phyloP scores from a whole-genome alignment of 2,888 invertebrate genomes.

The Acanthosoma haemorrhoidale region DNA sequence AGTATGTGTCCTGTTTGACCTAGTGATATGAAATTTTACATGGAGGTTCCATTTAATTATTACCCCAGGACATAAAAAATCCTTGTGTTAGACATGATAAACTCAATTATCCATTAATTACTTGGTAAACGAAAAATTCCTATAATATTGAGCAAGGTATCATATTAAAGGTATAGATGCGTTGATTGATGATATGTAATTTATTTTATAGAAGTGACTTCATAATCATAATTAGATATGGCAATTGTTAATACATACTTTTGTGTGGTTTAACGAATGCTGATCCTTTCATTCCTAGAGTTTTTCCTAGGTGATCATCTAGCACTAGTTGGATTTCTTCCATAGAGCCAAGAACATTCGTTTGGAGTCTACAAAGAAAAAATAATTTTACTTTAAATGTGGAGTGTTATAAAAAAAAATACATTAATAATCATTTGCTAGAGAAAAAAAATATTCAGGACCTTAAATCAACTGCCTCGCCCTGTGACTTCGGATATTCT shows the following conservation, averaged over 20 bases:
- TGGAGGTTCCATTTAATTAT: too few species aligned
- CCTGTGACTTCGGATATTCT: too few species aligned
- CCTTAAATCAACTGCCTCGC: too few species aligned
- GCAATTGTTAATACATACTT: constrained; percentile 48
- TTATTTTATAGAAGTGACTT: neutral
- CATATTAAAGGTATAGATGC: neutral
- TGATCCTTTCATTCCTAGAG: constrained; percentile 77
- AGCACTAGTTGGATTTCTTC: constrained; percentile 75
- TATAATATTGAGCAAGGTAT: too few species aligned
- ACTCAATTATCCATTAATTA: neutral
- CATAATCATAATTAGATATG: neutral
- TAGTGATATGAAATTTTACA: too few species aligned
- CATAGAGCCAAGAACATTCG: constrained; percentile 44
- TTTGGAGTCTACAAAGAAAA: neutral
- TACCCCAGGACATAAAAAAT: too few species aligned
- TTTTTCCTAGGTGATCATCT: constrained; percentile 78
- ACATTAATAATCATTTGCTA: too few species aligned
- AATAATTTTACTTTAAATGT: too few species aligned
- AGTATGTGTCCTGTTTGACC: too few species aligned
- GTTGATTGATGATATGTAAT: neutral
- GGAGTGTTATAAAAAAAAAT: too few species aligned
- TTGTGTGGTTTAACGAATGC: constrained; percentile 81
- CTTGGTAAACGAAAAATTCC: neutral
- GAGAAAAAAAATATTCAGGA: too few species aligned
- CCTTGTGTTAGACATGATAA: too few species aligned